Evolutionary conservation across 1,140 invertebrate species (phyloP), one percentile per base, ranked within the genome.

Genomic region (Scaptomyza montana): DNA sequence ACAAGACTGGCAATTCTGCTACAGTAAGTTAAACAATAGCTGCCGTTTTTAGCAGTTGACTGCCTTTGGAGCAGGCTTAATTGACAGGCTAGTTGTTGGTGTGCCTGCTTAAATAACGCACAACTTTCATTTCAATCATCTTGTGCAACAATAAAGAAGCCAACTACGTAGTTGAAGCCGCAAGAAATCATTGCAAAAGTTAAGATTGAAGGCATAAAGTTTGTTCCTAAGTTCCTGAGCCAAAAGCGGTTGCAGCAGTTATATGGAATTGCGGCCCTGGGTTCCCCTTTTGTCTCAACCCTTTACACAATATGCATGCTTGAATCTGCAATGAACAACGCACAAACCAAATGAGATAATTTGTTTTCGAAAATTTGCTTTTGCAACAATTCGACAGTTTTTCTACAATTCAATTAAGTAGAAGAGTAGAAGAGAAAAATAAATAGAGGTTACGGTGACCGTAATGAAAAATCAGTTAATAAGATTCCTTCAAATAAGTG

Each of bases 121-220:
- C 62, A 76, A 62, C 63, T 74, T 63, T 45, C 54, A 59, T 75
- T 79, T 73, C 51, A 65, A 74, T 77, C 74, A 59, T 39, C 36
- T 43, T 51, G 50, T 47, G 47, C 69, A 70, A 57, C 74, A 49
- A 61, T 63, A 72, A 71, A 67, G 47, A 51, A 66, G 16, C 13
- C 46, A 36, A 19, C 49, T 12, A 0, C 57, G 19, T 6, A 46
- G 25, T 46, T 56, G 41, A 39, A 63, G 60, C 47, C 61, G 59
- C 77, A 65, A 63, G 63, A 73, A 77, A 66, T 62, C 46, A 66
- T 69, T 62, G 16, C 65, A 67, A 59, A 62, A 67, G 56, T 62
- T 67, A 54, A 62, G 33, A 63, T 54, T 53, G 47, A 55, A 68
- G 63, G 79, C 55, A 77, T 63, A 70, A 77, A 77, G 63, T 70